phyloP scores from a whole-genome alignment of 2,797 vertebrate species.

The Gallinago stenura region DNA sequence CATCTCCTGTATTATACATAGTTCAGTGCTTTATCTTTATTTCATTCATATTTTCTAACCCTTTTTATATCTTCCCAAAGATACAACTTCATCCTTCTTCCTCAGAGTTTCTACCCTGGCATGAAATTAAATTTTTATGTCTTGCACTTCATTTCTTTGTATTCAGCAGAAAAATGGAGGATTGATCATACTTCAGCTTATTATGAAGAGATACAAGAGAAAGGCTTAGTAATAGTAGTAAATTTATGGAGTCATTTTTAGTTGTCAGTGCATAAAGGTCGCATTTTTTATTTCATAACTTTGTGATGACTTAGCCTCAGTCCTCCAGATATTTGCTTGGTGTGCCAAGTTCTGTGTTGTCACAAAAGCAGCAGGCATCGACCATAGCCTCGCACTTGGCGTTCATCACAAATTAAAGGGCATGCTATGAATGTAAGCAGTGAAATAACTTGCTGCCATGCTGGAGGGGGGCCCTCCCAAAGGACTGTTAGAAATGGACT shows the following conservation, averaged over 20 bases:
- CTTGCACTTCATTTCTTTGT: not conserved
- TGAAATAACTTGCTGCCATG: not conserved
- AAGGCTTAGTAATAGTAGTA: not conserved
- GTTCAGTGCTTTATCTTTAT: not conserved
- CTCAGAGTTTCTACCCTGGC: not conserved
- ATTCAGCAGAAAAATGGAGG: not conserved
- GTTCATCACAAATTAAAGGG: not conserved
- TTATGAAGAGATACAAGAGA: not conserved
- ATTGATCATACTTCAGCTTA: not conserved
- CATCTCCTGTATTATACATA: not conserved
- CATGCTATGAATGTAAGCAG: not conserved
- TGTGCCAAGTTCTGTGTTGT: not conserved
- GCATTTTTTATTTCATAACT: not conserved
- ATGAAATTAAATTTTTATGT: not conserved
- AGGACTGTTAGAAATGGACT: not conserved
- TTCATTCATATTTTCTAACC: not conserved
- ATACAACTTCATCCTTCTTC: not conserved
- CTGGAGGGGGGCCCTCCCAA: not conserved
- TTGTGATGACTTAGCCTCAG: not conserved
- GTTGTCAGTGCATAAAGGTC: not conserved
- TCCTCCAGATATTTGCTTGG: not conserved
- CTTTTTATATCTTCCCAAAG: not conserved
- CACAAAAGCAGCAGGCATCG: not conserved
- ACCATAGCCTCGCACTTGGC: not conserved
- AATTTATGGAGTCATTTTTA: not conserved